Evolutionary conservation across 1,140 invertebrate genomes (phyloP), one percentile per base, ranked within the genome.

Genomic region (Polyergus mexicanus): DNA sequence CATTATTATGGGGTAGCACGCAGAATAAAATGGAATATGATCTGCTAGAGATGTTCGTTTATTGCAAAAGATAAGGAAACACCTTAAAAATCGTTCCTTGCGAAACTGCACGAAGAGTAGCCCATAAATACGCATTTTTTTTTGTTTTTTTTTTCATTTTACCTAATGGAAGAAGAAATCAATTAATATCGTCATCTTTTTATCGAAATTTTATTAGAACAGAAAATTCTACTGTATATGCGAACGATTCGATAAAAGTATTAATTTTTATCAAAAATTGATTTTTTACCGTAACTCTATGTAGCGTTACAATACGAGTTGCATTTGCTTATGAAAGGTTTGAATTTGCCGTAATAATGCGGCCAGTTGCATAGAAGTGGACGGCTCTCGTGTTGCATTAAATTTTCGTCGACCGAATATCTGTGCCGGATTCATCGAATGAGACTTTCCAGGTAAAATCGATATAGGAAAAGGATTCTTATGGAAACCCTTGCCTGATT

Each of bases 341-440:
- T 94, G 94, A 60, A 94, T 94, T 85, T 93, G 91, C 6, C 93
- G 89, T 32, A 94, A 83, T 5, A 94, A 81, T 10, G 90, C 91
- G 1, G 90, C 65, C 16, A 94, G 60, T 41, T 89, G 87, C 2
- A 92, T 84, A 16, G 91, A 88, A 38, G 92, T 89, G 13, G 92
- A 86, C 8, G 89, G 91, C 38, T 92, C 87, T 68, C 77, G 88
- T 19, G 25, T 69, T 6, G 65, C 19, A 35, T n/a, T 69, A 62
- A 63, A 13, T 87, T 62, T 85, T 87, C 72, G 84, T 2, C 68
- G 60, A 54, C 66, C 35, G 16, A 62, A 7, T 25, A 54, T 90
- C 25, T 71, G 58, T 4, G 69, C 28, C 0, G 78, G 25, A 84
- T 81, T 88, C 1, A 28, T 35, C 10, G 69, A 19, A 60, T 58